Base-by-base conservation (phyloP, 2,888 invertebrate genomes). In the Pollenia angustigena region DNA sequence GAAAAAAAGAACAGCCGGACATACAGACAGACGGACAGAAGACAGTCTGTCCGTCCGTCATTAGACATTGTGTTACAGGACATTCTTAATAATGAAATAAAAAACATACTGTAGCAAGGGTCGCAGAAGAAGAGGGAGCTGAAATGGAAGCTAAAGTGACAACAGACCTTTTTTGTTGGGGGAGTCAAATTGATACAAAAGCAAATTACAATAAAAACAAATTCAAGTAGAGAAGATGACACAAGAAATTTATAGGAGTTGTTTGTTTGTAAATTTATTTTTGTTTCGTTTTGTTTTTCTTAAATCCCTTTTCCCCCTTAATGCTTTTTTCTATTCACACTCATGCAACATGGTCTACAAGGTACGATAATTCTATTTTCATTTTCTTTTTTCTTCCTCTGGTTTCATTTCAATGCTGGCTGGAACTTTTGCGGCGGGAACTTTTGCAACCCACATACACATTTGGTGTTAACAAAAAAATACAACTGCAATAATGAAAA, bases 191-290 rank as follows among this genome's bases (percentile, higher is more conserved):
- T 82, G 83, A 80, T 86, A 82, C 75, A 74, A 82, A 71, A 81
- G 71, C 54, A 83, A 87, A 87, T 86, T 83, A 81, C 60, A 81
- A 68, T 68, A 54, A 75, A 56, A 68, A 44, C 16, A 23, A 23
- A 78, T 44, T 64, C 54, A 71, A 80, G 62, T 54, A 54, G 10
- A 76, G 32, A 62, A 80, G 79, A 78, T 75, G 82, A 82, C 85
- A 82, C 74, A 56, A 80, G 56, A 84, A 86, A 86, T 86, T 82
- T 86, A 86, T 86, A 79, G 71, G 32, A 83, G 81, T 82, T 82
- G 66, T 74, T 85, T 79, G 79, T 82, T 79, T 58, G 52, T 62
- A 54, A 74, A 84, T 84, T 87, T 78, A 62, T 81, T 69, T 76
- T 68, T 68, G 46, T 83, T 83, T 76, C 18, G n/a, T 80, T 64